These are phyloP conservation scores for Girardinichthys multiradiatus DNA, from an alignment of 2,113 vertebrate species.

Conservation along the genomic window DNA sequence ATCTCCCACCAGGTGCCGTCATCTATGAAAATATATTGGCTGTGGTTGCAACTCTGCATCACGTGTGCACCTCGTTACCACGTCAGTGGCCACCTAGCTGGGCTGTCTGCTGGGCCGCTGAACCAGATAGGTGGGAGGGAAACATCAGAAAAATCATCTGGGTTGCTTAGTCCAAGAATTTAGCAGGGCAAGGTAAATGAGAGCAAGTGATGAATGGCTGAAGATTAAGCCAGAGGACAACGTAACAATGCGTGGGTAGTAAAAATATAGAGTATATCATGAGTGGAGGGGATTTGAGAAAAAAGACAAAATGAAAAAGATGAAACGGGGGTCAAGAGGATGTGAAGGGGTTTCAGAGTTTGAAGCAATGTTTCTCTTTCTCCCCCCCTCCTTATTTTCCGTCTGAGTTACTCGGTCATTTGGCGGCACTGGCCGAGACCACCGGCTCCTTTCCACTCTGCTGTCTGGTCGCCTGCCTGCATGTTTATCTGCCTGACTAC, in stretches of 20 bases:
- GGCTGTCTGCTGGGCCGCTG: conserved; percentile 39
- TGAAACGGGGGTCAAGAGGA: conserved; percentile 40
- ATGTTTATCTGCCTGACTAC: conserved; percentile 33
- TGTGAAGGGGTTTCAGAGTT: conserved; percentile 30
- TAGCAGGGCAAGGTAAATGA: background rate
- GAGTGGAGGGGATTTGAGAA: background rate
- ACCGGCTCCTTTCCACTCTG: conserved; percentile 69
- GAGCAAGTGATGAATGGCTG: background rate
- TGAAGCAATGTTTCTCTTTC: conserved; percentile 61
- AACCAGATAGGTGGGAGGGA: conserved; percentile 58
- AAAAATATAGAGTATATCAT: background rate
- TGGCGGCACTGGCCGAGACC: conserved; percentile 65
- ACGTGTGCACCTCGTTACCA: conserved; percentile 56
- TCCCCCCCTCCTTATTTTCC: conserved; percentile 69
- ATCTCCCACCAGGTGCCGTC: conserved; percentile 18
- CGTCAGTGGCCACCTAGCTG: conserved; percentile 27
- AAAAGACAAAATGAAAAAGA: conserved; percentile 25
- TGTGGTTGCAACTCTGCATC: conserved; percentile 29
- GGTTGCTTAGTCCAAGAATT: background rate
- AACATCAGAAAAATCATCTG: conserved; percentile 2
- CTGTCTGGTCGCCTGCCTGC: conserved; percentile 45
- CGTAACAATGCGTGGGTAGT: background rate
- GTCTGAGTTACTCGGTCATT: conserved; percentile 72
- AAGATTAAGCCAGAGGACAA: background rate
- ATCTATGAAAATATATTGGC: conserved; percentile 55